Percentiles rank a stretch among this genome's conserved stretches.
These are phyloP conservation scores for Procambarus virginalis DNA, from an alignment of 1,140 invertebrate species.

Conservation along the genomic window DNA sequence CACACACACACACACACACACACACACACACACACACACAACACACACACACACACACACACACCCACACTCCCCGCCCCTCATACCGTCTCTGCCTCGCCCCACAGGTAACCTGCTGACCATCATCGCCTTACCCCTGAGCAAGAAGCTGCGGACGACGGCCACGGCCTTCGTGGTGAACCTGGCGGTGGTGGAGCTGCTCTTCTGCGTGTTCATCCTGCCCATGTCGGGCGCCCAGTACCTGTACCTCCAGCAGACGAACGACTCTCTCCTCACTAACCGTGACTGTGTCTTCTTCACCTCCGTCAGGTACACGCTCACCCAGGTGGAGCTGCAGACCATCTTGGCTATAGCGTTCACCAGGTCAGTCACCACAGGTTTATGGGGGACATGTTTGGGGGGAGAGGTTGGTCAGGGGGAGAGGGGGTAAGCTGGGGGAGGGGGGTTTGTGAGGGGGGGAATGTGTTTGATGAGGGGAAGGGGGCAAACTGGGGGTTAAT, in stretches of 20 bases:
- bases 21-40: too few relatives aligned
- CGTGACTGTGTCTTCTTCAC: slow-evolving; percentile 63
- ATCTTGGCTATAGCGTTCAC: slow-evolving; percentile 59
- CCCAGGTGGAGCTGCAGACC: slow-evolving; percentile 55
- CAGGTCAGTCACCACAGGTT: neutral
- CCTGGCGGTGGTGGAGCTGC: slow-evolving; percentile 66
- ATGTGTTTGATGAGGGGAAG: too few relatives aligned
- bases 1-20: too few relatives aligned
- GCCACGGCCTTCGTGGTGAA: slow-evolving; percentile 70
- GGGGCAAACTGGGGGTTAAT: too few relatives aligned
- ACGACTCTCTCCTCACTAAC: slow-evolving; percentile 50
- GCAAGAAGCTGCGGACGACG: slow-evolving; percentile 65
- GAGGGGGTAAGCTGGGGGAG: too few relatives aligned
- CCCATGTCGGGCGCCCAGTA: slow-evolving; percentile 69
- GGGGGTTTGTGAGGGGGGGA: too few relatives aligned
- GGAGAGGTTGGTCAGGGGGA: too few relatives aligned
- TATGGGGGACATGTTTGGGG: too few relatives aligned
- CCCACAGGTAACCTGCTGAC: slow-evolving; percentile 68
- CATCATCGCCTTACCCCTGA: slow-evolving; percentile 69
- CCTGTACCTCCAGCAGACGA: slow-evolving; percentile 57
- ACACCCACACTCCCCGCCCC: neutral
- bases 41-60: too few relatives aligned
- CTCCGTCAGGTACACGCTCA: slow-evolving; percentile 42
- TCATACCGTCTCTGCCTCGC: too few relatives aligned
- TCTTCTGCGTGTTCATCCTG: slow-evolving; percentile 68